phyloP scores from a whole-genome alignment of 2,113 vertebrate species.

The Fulica atra region DNA sequence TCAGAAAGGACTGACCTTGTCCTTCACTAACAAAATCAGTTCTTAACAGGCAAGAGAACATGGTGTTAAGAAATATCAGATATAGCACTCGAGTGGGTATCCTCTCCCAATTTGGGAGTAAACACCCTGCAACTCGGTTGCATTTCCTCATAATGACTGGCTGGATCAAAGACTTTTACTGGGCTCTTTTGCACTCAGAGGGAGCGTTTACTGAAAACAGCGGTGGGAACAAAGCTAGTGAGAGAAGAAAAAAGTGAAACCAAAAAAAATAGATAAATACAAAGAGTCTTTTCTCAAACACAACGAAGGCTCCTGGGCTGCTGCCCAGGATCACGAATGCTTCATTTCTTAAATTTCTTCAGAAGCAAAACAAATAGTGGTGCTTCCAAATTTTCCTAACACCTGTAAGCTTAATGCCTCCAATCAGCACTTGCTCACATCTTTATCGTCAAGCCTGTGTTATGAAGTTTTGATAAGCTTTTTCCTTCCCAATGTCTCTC shows the following conservation, averaged over 20 bases:
- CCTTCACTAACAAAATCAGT: not conserved
- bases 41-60: not conserved
- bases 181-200: not conserved
- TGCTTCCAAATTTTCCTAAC: not conserved
- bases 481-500: not conserved
- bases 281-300: not conserved
- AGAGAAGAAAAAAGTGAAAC: no score
- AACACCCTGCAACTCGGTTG: not conserved
- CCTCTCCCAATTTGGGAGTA: not conserved
- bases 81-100: not conserved
- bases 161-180: not conserved
- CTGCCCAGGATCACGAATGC: not conserved
- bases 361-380: not conserved
- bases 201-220: not conserved
- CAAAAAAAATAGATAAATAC: not conserved
- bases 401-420: constrained; percentile 3
- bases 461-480: constrained; percentile 48
- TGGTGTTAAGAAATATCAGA: not conserved
- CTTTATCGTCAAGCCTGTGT: constrained; percentile 5
- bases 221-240: not conserved
- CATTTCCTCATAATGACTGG: not conserved
- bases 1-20: not conserved
- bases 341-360: constrained; percentile 15
- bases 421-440: constrained; percentile 29
- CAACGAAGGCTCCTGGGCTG: not conserved